Base-by-base conservation (phyloP, 2,888 invertebrate genomes). In the Catonia carolina region DNA sequence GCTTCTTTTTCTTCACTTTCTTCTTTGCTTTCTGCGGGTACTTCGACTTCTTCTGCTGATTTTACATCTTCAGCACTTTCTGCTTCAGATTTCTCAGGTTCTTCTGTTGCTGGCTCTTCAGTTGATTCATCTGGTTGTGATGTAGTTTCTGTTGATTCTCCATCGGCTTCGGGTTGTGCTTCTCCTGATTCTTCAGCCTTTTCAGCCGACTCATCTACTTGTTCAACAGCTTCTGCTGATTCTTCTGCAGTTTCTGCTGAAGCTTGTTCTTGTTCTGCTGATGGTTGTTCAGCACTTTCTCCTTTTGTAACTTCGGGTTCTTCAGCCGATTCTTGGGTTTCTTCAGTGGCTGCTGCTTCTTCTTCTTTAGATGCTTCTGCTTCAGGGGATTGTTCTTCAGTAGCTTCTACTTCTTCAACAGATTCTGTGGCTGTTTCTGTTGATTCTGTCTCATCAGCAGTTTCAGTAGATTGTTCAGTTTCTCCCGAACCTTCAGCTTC, bases 41-140 rank as follows among this genome's bases (percentile, higher is more conserved):
- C 71, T 63, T 72, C 72, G 51, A 69, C 72, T 60, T 67, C 64
- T 56, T 64, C 67, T 50, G 59, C 66, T 27, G 51, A 63, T 56
- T 48, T 60, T 61, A 27, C 27, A 55, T 61, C 64, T 45, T 27
- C 48, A 15, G 31, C 57, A 33, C 56, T 58, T 22, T 37, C 23
- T 27, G 36, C 45, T 47, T 53, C 56, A 53, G 35, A 59, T 18
- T 47, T 52, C n/a, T 51, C 51, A 23, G 20, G 37, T 12, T 33
- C 35, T 41, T 22, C 61, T 14, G 20, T 42, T 22, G 41, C 62
- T 53, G 50, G 33, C 36, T 60, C 57, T 54, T 60, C 55, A 6
- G 27, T 27, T 27, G 12, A 27, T 49, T 54, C 62, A 54, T 61
- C 58, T 31, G 58, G 53, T 18, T 52, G 50, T 54, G 58, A 33